Evolutionary conservation across 2,888 invertebrate species (phyloP), one percentile per base, ranked within the genome.

Genomic region (Oligia fasciuncula): DNA sequence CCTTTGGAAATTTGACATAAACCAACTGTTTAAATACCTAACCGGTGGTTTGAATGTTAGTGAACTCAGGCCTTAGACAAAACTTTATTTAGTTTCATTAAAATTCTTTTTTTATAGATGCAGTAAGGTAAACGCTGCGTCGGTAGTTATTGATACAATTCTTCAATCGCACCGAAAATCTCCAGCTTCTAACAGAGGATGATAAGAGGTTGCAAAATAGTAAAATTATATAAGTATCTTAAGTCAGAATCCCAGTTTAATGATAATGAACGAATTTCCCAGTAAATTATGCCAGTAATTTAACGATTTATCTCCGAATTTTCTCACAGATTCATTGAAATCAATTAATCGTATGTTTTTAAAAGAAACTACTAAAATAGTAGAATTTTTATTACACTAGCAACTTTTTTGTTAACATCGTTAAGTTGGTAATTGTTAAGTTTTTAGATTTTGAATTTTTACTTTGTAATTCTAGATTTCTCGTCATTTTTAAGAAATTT

Each of bases 141-240:
- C 92, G 0, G 91, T 96, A 0, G 95, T 97, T 0, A 81, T 97
- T 85, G 94, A 96, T 0, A 94, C 94, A 0, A 94, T 96, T 11
- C 66, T 95, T 2, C 94, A 94, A 69, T 94, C 95, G 0, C 65
- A 88, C 9, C 91, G 92, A 77, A 95, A 94, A 75, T 76, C 91
- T 0, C 88, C 91, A 71, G 51, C 88, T 0, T 70, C 85, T 2
- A 92, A 90, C 67, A 89, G 91, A 79, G 90, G 90, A 35, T 91
- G 83, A 87, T 93, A 79, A 91, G 81, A 57, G 0, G 0, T 17
- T 0, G 4, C 13, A 66, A 3, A 67, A 67, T 70, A 81, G 66
- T 67, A 71, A 74, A 60, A 71, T 43, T 57, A 9, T 69, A 70
- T 57, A 40, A 40, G 43, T 77, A 23, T 23, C 8, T 6, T 57